These are phyloP conservation scores for Ariolimax columbianus DNA, from an alignment of 2,888 invertebrate genomes.

Conservation along the genomic window DNA sequence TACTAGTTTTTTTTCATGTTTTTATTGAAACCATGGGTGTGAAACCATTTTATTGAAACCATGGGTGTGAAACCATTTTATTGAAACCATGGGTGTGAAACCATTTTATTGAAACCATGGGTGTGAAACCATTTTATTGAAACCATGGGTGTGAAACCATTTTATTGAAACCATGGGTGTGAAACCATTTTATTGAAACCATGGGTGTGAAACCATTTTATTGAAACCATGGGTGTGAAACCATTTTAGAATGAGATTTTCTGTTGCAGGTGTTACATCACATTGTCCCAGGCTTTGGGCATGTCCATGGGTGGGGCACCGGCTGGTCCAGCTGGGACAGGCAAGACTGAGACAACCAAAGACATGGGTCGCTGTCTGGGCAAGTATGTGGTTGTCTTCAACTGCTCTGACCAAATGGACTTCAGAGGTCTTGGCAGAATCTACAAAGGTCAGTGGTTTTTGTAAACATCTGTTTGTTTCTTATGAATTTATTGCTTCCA, in stretches of 20 bases:
- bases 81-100: too few species aligned
- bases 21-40: too few species aligned
- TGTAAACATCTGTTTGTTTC: neutral
- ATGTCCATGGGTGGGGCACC: constrained; percentile 98
- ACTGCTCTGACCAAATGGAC: constrained; percentile 80
- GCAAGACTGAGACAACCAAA: constrained; percentile 81
- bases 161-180: too few species aligned
- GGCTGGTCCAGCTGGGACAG: constrained; percentile 97
- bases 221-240: too few species aligned
- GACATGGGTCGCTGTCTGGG: constrained; percentile 80
- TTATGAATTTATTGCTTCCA: neutral
- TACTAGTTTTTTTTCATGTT: too few species aligned
- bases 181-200: too few species aligned
- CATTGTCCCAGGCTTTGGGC: constrained; percentile 94
- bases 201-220: too few species aligned
- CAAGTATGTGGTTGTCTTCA: constrained; percentile 80
- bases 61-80: too few species aligned
- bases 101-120: too few species aligned
- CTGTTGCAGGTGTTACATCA: constrained; percentile 91
- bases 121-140: too few species aligned
- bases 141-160: too few species aligned
- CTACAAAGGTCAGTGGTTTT: constrained; percentile 74
- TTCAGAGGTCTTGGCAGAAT: constrained; percentile 79
- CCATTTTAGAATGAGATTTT: neutral
- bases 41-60: too few species aligned